Percentiles rank a stretch among this genome's conserved stretches.
phyloP scores from a whole-genome alignment of 1,140 invertebrate genomes.

The Pseudomyrmex concolor region DNA sequence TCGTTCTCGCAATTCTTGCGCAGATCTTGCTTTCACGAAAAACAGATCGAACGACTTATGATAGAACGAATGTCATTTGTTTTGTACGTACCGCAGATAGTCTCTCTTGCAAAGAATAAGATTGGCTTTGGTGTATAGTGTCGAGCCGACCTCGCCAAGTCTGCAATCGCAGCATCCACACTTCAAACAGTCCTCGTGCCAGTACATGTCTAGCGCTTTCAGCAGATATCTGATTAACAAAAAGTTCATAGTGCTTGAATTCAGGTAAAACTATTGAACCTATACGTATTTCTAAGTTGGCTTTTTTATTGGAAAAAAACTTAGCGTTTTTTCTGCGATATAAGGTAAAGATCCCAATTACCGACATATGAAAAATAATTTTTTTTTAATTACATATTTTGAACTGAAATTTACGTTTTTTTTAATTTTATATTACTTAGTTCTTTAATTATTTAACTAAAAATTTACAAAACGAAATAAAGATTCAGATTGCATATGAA shows the following conservation, averaged over 20 bases:
- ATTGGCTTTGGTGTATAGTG: slow-evolving; percentile 96
- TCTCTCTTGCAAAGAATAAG: slow-evolving; percentile 96
- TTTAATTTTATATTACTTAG: no score
- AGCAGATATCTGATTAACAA: slow-evolving; percentile 87
- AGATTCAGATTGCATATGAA: no score
- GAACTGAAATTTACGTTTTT: no score
- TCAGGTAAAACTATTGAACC: not conserved
- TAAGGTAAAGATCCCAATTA: no score
- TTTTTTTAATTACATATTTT: no score
- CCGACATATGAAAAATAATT: no score
- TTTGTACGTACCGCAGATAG: slow-evolving; percentile 91
- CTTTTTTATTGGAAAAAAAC: not conserved
- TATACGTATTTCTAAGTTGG: not conserved
- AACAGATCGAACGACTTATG: not conserved
- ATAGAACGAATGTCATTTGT: slow-evolving; percentile 56
- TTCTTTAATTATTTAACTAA: no score
- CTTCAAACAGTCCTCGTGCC: slow-evolving; percentile 98
- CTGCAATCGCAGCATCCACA: slow-evolving; percentile 97
- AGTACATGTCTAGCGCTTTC: slow-evolving; percentile 94
- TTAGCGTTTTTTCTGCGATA: no score
- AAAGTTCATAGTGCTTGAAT: not conserved
- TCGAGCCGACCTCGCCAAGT: slow-evolving; percentile 96
- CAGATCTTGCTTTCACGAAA: not conserved
- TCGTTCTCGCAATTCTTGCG: not conserved
- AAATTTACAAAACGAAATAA: no score